Conservation (phyloP, 2,113 vertebrate genomes). For the Dromaius novaehollandiae region DNA sequence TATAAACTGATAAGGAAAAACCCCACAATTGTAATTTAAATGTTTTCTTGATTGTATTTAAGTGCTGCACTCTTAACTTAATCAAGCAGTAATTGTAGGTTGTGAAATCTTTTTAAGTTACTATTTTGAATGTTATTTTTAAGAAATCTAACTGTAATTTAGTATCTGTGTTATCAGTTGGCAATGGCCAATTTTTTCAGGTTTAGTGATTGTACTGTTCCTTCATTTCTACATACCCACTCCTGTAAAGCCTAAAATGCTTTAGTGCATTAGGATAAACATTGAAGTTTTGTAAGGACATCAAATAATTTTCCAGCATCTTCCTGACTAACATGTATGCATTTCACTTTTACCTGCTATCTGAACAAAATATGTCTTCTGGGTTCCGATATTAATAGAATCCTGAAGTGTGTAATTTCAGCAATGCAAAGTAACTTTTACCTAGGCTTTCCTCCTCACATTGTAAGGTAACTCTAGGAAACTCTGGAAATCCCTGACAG, state of each 20-base stretch:
- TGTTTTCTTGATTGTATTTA: background rate
- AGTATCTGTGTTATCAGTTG: background rate
- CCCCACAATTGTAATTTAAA: accelerated
- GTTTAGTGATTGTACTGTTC: background rate
- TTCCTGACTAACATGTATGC: background rate
- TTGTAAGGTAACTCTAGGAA: background rate
- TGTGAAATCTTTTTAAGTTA: background rate
- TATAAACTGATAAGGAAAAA: background rate
- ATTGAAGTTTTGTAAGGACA: background rate
- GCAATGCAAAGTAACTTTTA: background rate
- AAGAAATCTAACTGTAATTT: background rate
- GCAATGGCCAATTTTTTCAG: background rate
- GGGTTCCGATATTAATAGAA: background rate
- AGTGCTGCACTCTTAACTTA: background rate
- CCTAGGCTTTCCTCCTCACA: background rate
- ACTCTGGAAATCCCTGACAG: background rate
- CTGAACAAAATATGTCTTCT: background rate
- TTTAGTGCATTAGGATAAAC: background rate
- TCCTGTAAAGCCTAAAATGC: background rate
- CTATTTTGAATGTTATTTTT: background rate
- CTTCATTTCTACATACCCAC: background rate
- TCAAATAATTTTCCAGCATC: background rate
- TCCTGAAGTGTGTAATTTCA: background rate
- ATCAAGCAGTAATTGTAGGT: background rate
- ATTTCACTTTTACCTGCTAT: background rate